These are phyloP conservation scores for Palythoa grandis DNA, from an alignment of 92 coral and sea anemone species.

Conservation along the genomic window DNA sequence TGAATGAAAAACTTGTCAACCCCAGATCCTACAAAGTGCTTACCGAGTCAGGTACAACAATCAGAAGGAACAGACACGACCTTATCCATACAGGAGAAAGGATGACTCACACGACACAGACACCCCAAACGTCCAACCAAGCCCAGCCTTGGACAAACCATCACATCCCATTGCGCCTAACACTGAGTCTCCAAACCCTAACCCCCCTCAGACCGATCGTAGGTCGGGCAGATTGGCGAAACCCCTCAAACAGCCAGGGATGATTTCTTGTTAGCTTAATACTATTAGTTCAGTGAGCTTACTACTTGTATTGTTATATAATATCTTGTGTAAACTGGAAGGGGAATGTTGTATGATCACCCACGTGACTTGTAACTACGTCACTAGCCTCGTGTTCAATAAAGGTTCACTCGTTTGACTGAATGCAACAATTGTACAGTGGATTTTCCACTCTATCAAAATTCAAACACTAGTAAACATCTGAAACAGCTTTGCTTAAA, in stretches of 20 bases:
- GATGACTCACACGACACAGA: slow-evolving; percentile 8
- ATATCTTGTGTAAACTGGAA: background rate
- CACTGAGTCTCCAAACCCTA: slow-evolving; percentile 13
- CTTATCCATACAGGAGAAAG: no score
- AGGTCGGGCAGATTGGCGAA: no score
- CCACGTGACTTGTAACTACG: slow-evolving; percentile 15
- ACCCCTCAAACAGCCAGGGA: no score
- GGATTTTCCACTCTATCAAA: no score
- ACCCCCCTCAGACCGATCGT: background rate
- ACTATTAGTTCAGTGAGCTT: no score
- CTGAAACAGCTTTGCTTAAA: no score
- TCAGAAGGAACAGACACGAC: slow-evolving; percentile 12
- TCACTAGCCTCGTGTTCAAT: background rate
- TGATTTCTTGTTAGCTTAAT: no score
- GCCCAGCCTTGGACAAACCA: background rate
- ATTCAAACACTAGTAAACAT: no score
- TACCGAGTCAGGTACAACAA: no score
- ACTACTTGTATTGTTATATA: no score
- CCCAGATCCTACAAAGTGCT: background rate
- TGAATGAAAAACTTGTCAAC: background rate
- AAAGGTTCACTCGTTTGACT: background rate
- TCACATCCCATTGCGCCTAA: slow-evolving; percentile 1
- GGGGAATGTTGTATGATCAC: slow-evolving; percentile 17
- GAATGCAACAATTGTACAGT: background rate
- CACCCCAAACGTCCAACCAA: slow-evolving; percentile 2